A percentile compares a stretch with the other conserved stretches of the same genome.
These are phyloP conservation scores for Andricus grossulariae DNA, from an alignment of 1,140 invertebrate genomes.

Conservation along the genomic window DNA sequence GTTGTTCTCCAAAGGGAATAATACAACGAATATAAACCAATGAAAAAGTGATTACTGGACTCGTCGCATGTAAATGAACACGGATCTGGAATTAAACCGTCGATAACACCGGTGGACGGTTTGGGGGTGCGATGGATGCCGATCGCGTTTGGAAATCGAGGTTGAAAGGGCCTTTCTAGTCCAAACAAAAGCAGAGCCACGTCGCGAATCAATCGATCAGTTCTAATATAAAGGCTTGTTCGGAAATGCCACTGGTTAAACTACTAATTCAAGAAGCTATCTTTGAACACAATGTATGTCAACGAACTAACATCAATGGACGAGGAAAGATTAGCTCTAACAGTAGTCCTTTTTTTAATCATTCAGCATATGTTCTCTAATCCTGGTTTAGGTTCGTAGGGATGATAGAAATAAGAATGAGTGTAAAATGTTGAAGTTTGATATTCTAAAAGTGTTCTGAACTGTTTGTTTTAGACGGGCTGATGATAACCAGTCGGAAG, in stretches of 20 bases:
- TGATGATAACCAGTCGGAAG: background rate
- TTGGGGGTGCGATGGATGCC: slow-evolving; percentile 36
- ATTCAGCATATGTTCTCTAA: background rate
- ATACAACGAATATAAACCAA: slow-evolving; percentile 34
- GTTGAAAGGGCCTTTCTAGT: slow-evolving; percentile 43
- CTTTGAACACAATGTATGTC: slow-evolving; percentile 35
- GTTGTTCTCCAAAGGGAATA: slow-evolving; percentile 31
- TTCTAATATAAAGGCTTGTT: slow-evolving; percentile 10
- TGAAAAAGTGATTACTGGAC: slow-evolving; percentile 16
- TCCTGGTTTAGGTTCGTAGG: background rate
- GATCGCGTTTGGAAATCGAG: slow-evolving; percentile 33
- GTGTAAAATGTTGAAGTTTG: background rate
- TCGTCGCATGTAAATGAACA: slow-evolving; percentile 34
- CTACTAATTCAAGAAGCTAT: slow-evolving; percentile 44
- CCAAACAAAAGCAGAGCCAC: slow-evolving; percentile 42
- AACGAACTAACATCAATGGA: background rate
- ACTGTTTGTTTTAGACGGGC: background rate
- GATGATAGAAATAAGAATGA: background rate
- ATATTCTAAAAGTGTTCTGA: background rate
- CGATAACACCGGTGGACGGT: slow-evolving; percentile 1
- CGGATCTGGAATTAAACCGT: slow-evolving; percentile 13
- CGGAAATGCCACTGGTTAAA: slow-evolving; percentile 32
- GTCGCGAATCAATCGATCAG: slow-evolving; percentile 38
- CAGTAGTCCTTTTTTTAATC: background rate
- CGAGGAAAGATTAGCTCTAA: background rate